These are phyloP conservation scores for Gopherus flavomarginatus DNA, from an alignment of 2,113 vertebrate species.

Conservation along the genomic window DNA sequence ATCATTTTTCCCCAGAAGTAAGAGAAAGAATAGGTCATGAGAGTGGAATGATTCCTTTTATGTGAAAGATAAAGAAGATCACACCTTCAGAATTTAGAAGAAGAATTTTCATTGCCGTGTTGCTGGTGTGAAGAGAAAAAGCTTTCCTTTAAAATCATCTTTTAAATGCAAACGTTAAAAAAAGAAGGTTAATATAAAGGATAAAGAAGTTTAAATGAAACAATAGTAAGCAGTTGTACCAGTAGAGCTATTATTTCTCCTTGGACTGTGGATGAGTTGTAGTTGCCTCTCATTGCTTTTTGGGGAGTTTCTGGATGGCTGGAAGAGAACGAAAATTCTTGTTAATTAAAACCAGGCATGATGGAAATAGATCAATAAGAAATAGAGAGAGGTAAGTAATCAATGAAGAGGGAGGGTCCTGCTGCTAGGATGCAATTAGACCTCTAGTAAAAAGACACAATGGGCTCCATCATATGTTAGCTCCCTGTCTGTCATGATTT, in stretches of 20 bases:
- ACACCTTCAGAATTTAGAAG: conserved; percentile 22
- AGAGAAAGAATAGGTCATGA: conserved; percentile 16
- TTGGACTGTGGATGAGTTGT: not conserved
- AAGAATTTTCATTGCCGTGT: conserved; percentile 32
- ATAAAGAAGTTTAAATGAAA: not conserved
- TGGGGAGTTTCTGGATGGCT: not conserved
- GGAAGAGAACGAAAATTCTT: not conserved
- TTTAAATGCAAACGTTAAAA: not conserved
- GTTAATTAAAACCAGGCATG: conserved; percentile 55
- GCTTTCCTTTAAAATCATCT: not conserved
- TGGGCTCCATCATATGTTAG: not conserved
- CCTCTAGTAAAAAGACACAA: conserved; percentile 36
- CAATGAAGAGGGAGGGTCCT: conserved; percentile 49
- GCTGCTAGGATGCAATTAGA: conserved; percentile 58
- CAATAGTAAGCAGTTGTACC: not conserved
- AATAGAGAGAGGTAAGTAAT: conserved; percentile 43
- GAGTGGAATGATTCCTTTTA: conserved; percentile 10
- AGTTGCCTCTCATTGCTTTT: not conserved
- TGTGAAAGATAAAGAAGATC: not conserved
- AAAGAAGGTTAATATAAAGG: not conserved
- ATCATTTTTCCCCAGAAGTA: not conserved
- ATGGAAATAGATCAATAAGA: conserved; percentile 46
- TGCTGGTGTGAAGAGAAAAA: conserved; percentile 28
- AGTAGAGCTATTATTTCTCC: not conserved
- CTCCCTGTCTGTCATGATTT: not conserved